phyloP scores from a whole-genome alignment of 2,797 vertebrate species.

The Acanthurus lineatus region DNA sequence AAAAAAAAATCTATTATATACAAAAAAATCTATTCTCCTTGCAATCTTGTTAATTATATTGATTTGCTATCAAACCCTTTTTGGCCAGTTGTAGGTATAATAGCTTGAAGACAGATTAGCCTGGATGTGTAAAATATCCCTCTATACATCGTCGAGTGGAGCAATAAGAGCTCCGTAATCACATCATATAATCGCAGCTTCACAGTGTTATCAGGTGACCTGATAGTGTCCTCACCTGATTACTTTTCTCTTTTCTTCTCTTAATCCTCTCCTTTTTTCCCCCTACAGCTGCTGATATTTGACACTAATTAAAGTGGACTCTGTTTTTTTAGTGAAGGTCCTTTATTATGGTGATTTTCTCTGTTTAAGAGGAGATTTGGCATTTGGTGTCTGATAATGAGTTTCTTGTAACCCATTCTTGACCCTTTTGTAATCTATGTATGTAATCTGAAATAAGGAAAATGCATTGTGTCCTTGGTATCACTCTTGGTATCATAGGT shows the following conservation, averaged over 20 bases:
- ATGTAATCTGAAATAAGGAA: not conserved
- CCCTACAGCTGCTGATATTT: slow-evolving; percentile 12
- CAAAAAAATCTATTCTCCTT: not conserved
- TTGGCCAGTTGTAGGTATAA: not conserved
- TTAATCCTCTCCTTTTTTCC: slow-evolving; percentile 1
- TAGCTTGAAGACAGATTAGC: slow-evolving; percentile 29
- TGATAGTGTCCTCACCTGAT: slow-evolving; percentile 37
- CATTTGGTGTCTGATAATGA: slow-evolving; percentile 17
- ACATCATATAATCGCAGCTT: slow-evolving; percentile 40
- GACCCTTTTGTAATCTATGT: too few species aligned
- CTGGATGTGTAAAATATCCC: slow-evolving; percentile 46
- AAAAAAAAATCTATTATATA: not conserved
- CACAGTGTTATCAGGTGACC: slow-evolving; percentile 46
- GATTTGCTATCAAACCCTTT: slow-evolving; percentile 35
- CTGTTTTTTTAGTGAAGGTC: slow-evolving; percentile 25
- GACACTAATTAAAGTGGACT: slow-evolving; percentile 26
- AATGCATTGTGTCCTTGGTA: not conserved
- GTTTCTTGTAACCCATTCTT: not conserved
- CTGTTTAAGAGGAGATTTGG: slow-evolving; percentile 6
- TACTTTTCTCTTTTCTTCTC: slow-evolving; percentile 19
- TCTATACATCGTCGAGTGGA: slow-evolving; percentile 24
- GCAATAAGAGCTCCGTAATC: slow-evolving; percentile 40
- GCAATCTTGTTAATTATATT: slow-evolving; percentile 23
- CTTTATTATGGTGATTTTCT: slow-evolving; percentile 17
- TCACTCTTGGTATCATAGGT: too few species aligned